Evolutionary conservation across 2,797 vertebrate species (phyloP), one percentile per base, ranked within the genome.

Genomic region (Cossypha heuglini): DNA sequence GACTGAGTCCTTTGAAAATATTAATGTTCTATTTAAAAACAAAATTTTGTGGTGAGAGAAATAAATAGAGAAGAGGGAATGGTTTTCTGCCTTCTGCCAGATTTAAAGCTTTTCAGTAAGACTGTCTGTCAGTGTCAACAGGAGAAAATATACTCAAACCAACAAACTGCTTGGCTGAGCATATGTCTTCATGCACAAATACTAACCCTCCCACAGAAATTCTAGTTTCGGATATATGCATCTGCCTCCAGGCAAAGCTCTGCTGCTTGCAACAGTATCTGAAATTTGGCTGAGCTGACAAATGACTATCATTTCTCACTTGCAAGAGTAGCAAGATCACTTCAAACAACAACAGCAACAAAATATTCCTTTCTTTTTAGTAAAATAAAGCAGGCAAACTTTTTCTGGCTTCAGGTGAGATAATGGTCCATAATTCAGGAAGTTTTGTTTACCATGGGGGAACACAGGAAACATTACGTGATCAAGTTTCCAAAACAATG

Each of bases 161-260:
- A 96, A 90, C 92, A 84, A 95, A 85, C 78, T 85, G 87, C 78
- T 77, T 87, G 57, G 77, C 72, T 16, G 57, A 94, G 74, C 95
- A 94, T 94, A 96, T 88, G 94, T 90, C 93, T 96, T 77, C 72
- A 51, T 67, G 83, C 75, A 95, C 78, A 93, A 94, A 94, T 75
- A 93, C 86, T 67, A 92, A 95, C 42, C 79, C 93, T 94, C 91
- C 94, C 87, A 96, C 95, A 92, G 94, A 94, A 95, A 90, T 62
- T 76, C 88, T 75, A 84, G 80, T 81, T 95, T 94, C 2, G 10
- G 77, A 12, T 78, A 68, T 59, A 88, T 96, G 93, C 71, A 86
- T 86, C 80, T 93, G 80, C 92, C 95, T 96, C 63, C 80, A 90
- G 78, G 94, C 90, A 90, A 88, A 93, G 86, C 67, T 92, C 73